Evolutionary conservation across 2,888 invertebrate genomes (phyloP).

Genomic region (Lasioglossum morio): DNA sequence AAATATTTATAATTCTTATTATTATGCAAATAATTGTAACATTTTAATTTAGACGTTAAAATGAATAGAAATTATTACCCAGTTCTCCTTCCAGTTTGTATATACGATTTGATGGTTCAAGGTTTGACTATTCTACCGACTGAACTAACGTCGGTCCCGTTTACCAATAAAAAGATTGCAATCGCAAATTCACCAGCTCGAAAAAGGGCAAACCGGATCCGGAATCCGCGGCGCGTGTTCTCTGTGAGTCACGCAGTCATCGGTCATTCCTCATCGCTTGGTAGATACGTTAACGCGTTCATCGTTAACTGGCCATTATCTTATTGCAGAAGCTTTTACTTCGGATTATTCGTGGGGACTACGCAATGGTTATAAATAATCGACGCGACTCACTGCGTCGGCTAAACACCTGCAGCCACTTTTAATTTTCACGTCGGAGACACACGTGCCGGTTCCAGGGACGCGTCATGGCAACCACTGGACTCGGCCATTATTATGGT

Average conservation of each 20-base stretch:
- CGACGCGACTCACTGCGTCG: conserved; percentile 24
- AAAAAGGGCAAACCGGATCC: conserved; percentile 77
- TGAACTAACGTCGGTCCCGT: not conserved
- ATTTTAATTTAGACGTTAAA: too few relatives aligned
- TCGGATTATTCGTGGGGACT: conserved; percentile 47
- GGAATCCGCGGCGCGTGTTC: conserved; percentile 55
- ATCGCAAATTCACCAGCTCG: conserved; percentile 75
- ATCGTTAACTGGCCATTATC: conserved; percentile 54
- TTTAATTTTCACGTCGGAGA: conserved; percentile 32
- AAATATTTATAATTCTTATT: too few relatives aligned
- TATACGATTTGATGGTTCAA: too few relatives aligned
- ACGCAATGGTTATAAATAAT: conserved; percentile 71
- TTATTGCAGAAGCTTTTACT: conserved; percentile 55
- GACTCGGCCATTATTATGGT: not conserved
- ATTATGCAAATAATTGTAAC: too few relatives aligned
- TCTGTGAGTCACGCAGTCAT: conserved; percentile 70
- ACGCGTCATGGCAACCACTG: not conserved
- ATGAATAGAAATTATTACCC: too few relatives aligned
- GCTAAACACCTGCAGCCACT: conserved; percentile 33
- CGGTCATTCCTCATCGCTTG: conserved; percentile 50
- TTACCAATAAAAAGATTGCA: conserved; percentile 43
- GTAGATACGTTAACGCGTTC: conserved; percentile 65
- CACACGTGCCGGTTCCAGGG: not conserved
- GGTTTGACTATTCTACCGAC: too few relatives aligned
- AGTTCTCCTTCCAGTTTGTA: too few relatives aligned